Percentiles rank a stretch among this genome's conserved stretches.
Evolutionary conservation across 2,888 invertebrate species (phyloP).

Genomic region (Orthosia gracilis): DNA sequence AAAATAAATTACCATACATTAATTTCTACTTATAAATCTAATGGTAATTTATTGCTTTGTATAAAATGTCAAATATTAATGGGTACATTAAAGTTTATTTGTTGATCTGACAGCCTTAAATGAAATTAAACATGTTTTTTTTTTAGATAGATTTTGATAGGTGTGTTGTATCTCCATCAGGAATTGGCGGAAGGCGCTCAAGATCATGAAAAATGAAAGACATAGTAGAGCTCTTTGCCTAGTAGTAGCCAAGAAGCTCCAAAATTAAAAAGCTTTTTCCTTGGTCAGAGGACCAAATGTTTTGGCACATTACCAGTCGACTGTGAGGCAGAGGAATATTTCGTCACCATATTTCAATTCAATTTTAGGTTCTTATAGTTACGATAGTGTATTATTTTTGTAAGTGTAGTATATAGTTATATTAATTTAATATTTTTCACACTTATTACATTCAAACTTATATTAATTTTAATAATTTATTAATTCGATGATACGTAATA

Average conservation of each 20-base stretch:
- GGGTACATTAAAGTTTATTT: background rate
- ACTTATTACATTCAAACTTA: too few species aligned
- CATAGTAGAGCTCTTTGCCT: background rate
- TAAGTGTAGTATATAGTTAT: too few species aligned
- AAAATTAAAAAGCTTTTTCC: background rate
- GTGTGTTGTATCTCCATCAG: background rate
- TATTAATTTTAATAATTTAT: too few species aligned
- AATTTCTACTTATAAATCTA: slow-evolving; percentile 26
- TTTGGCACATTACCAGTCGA: too few species aligned
- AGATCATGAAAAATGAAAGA: background rate
- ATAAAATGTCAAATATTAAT: slow-evolving; percentile 25
- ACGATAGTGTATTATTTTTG: too few species aligned
- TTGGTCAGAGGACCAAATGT: too few species aligned
- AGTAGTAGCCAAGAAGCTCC: background rate
- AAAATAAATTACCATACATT: slow-evolving; percentile 27
- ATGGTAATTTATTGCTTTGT: slow-evolving; percentile 2
- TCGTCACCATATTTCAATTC: too few species aligned
- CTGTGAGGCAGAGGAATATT: too few species aligned
- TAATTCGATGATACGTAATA: too few species aligned
- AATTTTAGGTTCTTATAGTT: too few species aligned
- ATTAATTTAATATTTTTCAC: too few species aligned
- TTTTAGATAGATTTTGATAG: background rate
- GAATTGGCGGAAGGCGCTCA: background rate
- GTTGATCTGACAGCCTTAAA: background rate
- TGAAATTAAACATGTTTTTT: background rate